Conservation (phyloP, 1,140 invertebrate genomes). For the Cydia fagiglandana region DNA sequence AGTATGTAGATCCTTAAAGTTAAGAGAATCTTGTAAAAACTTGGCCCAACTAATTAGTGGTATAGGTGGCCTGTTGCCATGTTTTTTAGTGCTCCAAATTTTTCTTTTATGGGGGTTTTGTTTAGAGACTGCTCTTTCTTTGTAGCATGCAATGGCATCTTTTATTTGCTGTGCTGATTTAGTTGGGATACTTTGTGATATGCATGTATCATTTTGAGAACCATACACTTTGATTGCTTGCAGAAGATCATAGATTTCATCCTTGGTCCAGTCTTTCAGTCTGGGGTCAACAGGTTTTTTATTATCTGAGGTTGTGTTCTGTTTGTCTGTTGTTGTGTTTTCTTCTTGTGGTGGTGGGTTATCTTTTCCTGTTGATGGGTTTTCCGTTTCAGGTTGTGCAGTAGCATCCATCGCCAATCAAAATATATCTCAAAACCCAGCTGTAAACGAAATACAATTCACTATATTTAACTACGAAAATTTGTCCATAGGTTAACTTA, state of each 20-base stretch:
- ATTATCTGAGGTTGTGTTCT: background rate
- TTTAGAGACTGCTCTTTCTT: slow-evolving; percentile 44
- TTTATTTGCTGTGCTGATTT: slow-evolving; percentile 54
- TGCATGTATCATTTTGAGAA: slow-evolving; percentile 44
- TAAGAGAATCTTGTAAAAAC: slow-evolving; percentile 50
- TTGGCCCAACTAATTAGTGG: slow-evolving; percentile 62
- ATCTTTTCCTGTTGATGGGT: background rate
- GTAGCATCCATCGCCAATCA: background rate
- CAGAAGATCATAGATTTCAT: slow-evolving; percentile 58
- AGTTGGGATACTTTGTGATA: slow-evolving; percentile 42
- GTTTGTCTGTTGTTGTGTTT: background rate
- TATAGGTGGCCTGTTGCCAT: slow-evolving; percentile 36
- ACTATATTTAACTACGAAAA: background rate
- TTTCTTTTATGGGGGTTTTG: slow-evolving; percentile 37
- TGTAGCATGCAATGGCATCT: slow-evolving; percentile 53
- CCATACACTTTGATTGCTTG: slow-evolving; percentile 51
- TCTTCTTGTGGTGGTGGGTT: background rate
- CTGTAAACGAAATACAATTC: background rate
- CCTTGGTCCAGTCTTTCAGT: slow-evolving; percentile 53
- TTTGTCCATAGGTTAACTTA: too few species aligned
- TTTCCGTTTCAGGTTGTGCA: background rate
- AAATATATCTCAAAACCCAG: background rate
- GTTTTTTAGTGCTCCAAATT: slow-evolving; percentile 31
- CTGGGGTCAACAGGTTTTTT: slow-evolving; percentile 4
- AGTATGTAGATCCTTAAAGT: slow-evolving; percentile 56